These are phyloP conservation scores for Listronotus oregonensis DNA, from an alignment of 1,140 invertebrate species.

Conservation along the genomic window DNA sequence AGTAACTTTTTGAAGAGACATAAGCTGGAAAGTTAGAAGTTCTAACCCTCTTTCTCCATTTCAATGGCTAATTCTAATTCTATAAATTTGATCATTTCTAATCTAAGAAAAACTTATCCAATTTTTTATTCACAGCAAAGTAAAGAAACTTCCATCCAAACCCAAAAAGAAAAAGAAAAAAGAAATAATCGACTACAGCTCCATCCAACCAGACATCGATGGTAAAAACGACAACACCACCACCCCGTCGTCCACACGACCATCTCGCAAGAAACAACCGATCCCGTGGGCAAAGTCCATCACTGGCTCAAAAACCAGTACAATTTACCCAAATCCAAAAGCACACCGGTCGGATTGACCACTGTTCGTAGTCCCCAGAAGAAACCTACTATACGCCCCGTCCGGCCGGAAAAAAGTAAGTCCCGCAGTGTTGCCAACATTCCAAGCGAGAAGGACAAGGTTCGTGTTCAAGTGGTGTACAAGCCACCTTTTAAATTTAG, in stretches of 20 bases:
- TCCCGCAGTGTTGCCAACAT: slow-evolving; percentile 54
- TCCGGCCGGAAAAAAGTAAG: slow-evolving; percentile 56
- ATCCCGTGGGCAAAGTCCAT: slow-evolving; percentile 80
- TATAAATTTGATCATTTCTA: no score
- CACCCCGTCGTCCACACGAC: slow-evolving; percentile 48
- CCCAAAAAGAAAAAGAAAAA: slow-evolving; percentile 64
- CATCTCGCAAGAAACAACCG: slow-evolving; percentile 61
- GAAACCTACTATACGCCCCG: slow-evolving; percentile 51
- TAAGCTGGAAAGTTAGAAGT: no score
- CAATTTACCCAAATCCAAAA: slow-evolving; percentile 70
- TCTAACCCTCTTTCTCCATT: no score
- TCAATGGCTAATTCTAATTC: no score
- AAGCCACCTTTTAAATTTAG: slow-evolving; percentile 85
- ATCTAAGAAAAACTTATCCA: no score
- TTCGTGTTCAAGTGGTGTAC: slow-evolving; percentile 80
- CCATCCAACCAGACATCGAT: slow-evolving; percentile 63
- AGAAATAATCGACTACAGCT: slow-evolving; percentile 80
- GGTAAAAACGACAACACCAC: slow-evolving; percentile 50
- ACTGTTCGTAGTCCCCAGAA: slow-evolving; percentile 49
- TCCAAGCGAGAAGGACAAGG: slow-evolving; percentile 65
- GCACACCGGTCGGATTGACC: slow-evolving; percentile 69
- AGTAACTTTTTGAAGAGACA: no score
- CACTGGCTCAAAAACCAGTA: slow-evolving; percentile 77
- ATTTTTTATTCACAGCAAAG: slow-evolving; percentile 44
- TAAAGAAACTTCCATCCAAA: slow-evolving; percentile 55